phyloP scores from a whole-genome alignment of 2,113 vertebrate genomes.

The Australoheros scitulus region DNA sequence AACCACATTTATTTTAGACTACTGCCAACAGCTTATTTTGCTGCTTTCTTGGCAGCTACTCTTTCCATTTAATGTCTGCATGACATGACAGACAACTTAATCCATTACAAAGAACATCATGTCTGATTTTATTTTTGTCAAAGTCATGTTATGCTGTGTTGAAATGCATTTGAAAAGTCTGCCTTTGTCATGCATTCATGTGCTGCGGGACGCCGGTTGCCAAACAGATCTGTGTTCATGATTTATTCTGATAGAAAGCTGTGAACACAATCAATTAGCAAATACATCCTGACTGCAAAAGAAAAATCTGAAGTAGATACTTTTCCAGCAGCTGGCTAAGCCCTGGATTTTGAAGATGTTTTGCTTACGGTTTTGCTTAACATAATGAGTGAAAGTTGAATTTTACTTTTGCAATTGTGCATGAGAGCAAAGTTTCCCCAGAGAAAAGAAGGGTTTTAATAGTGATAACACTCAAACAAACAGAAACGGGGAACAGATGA shows the following conservation, averaged over 20 bases:
- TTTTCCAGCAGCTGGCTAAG: constrained; percentile 19
- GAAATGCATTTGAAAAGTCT: constrained; percentile 44
- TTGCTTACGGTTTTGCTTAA: neutral
- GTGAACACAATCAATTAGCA: constrained; percentile 48
- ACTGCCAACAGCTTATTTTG: constrained; percentile 31
- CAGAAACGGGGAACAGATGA: constrained; percentile 28
- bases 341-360: constrained; percentile 20
- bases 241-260: constrained; percentile 46
- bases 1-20: constrained; percentile 16
- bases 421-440: constrained; percentile 26
- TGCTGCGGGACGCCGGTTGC: constrained; percentile 23
- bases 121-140: constrained; percentile 46
- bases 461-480: constrained; percentile 21
- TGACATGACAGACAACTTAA: constrained; percentile 40
- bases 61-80: constrained; percentile 37
- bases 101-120: constrained; percentile 46
- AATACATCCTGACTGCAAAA: constrained; percentile 34
- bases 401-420: constrained; percentile 33
- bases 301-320: constrained; percentile 31
- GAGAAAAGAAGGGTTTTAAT: constrained; percentile 23
- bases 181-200: constrained; percentile 28
- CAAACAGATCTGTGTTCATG: constrained; percentile 34
- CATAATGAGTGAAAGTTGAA: constrained; percentile 5
- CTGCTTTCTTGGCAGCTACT: constrained; percentile 26
- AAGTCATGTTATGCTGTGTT: constrained; percentile 27